phyloP scores from a whole-genome alignment of 2,888 invertebrate genomes.

The Zootermopsis nevadensis region DNA sequence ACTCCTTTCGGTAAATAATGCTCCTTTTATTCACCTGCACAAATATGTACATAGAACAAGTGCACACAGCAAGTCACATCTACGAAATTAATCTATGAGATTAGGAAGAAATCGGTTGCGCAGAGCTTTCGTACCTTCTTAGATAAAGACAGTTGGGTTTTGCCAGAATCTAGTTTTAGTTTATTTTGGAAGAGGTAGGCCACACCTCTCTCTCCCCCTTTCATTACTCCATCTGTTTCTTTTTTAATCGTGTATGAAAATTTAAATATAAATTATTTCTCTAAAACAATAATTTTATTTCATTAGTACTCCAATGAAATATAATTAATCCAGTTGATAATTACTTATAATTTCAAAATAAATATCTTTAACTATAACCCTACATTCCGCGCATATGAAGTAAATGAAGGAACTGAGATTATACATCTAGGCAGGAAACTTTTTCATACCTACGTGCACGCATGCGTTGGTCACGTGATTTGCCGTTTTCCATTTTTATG shows the following conservation, averaged over 20 bases:
- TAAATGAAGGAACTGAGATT: background rate
- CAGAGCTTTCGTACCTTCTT: background rate
- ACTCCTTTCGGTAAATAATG: background rate
- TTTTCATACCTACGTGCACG: conserved; percentile 40
- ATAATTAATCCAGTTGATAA: background rate
- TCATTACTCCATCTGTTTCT: background rate
- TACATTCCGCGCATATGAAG: background rate
- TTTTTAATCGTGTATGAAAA: background rate
- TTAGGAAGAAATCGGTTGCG: background rate
- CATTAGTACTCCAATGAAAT: background rate
- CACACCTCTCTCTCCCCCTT: background rate
- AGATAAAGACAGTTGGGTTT: background rate
- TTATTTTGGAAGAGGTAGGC: conserved; percentile 7
- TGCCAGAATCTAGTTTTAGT: background rate
- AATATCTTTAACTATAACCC: background rate
- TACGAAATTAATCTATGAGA: background rate
- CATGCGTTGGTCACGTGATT: conserved; percentile 53
- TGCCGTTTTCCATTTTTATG: conserved; percentile 50
- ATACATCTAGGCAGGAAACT: background rate
- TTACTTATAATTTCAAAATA: background rate
- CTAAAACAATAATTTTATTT: background rate
- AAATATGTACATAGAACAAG: background rate
- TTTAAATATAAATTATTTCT: background rate
- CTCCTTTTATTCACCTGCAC: background rate
- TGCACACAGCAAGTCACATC: background rate